Evolutionary conservation across 2,888 invertebrate genomes (phyloP).

Genomic region (Hirtodrosophila alboralis): DNA sequence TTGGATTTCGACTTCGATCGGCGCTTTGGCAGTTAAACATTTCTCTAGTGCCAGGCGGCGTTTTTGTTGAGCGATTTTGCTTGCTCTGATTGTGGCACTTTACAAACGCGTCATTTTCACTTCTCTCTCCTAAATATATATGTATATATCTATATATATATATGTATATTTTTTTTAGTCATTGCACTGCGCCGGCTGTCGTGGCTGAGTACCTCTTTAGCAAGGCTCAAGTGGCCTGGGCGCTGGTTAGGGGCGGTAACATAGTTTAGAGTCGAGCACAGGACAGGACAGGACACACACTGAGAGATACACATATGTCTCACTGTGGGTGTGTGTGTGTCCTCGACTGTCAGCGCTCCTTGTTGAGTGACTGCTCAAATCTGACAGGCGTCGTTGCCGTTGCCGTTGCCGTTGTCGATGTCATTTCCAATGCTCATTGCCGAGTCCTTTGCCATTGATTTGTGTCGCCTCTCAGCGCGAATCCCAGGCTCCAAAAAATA

Average conservation of each 20-base stretch:
- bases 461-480: constrained; percentile 46
- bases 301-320: constrained; percentile 11
- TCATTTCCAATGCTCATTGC: constrained; percentile 61
- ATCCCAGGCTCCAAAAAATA: constrained; percentile 8
- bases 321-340: constrained; percentile 7
- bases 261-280: too few species aligned
- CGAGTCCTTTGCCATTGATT: constrained; percentile 61
- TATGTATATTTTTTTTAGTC: constrained; percentile 3
- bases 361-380: constrained; percentile 62
- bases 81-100: constrained; percentile 56
- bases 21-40: constrained; percentile 55
- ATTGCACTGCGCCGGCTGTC: constrained; percentile 39
- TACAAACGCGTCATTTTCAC: constrained; percentile 40
- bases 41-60: constrained; percentile 45
- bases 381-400: constrained; percentile 48
- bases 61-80: constrained; percentile 56
- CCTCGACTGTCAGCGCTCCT: constrained; percentile 10
- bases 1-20: constrained; percentile 54
- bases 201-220: constrained; percentile 66
- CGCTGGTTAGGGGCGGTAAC: neutral
- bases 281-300: constrained; percentile 8
- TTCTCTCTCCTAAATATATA: constrained; percentile 1
- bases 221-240: constrained; percentile 42
- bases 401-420: constrained; percentile 28
- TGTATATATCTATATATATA: neutral